Conservation (phyloP, 2,888 invertebrate species). For the Chrysodeixis includens region DNA sequence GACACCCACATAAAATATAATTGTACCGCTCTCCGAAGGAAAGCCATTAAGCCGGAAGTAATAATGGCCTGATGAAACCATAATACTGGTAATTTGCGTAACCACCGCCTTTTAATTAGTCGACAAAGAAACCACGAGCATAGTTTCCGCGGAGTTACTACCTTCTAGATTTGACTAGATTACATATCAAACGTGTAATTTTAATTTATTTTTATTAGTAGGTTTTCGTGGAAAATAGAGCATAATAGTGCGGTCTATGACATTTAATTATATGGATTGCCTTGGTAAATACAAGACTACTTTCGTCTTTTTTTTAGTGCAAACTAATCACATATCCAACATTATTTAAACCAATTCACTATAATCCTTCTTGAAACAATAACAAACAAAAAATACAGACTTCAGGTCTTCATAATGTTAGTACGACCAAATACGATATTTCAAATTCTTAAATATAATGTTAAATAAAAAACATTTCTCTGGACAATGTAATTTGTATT, state of each 20-base stretch:
- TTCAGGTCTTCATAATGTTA: too few species aligned
- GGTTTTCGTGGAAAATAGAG: too few species aligned
- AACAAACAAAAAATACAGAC: too few species aligned
- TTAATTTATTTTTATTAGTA: background rate
- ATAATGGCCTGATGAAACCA: constrained; percentile 77
- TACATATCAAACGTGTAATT: constrained; percentile 10
- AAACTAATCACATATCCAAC: too few species aligned
- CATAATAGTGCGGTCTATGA: too few species aligned
- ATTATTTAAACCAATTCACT: too few species aligned
- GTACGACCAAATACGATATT: too few species aligned
- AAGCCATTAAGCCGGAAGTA: constrained; percentile 67
- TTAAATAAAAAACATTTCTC: background rate
- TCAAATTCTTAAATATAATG: too few species aligned
- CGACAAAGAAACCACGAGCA: constrained; percentile 69
- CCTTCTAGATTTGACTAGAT: constrained; percentile 42
- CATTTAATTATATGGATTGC: too few species aligned
- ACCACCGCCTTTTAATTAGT: constrained; percentile 77
- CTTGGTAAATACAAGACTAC: too few species aligned
- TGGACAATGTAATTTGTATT: background rate
- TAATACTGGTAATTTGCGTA: constrained; percentile 76
- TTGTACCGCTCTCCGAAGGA: constrained; percentile 58
- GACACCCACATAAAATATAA: constrained; percentile 67
- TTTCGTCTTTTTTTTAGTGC: too few species aligned
- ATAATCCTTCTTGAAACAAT: too few species aligned
- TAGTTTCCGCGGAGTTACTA: constrained; percentile 44